Conservation (phyloP, 2,888 invertebrate species). For the Phalera bucephala region DNA sequence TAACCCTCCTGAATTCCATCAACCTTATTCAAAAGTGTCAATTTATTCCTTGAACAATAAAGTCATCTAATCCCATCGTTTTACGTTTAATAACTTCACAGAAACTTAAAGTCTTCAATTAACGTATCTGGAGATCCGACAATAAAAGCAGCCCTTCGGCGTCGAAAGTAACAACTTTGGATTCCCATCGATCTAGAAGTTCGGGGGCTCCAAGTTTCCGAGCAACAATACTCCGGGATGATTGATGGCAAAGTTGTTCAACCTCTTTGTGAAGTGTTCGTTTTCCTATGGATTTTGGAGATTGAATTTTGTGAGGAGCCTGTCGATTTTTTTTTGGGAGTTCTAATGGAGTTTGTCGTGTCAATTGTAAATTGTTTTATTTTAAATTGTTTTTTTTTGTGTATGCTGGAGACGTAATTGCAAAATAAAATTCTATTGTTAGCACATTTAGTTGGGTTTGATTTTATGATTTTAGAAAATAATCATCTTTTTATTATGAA, state of each 20-base stretch:
- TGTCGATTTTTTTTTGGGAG: too few relatives aligned
- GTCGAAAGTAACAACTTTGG: constrained; percentile 21
- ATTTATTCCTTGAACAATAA: constrained; percentile 1
- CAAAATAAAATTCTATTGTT: too few relatives aligned
- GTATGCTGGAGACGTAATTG: too few relatives aligned
- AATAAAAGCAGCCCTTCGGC: constrained; percentile 20
- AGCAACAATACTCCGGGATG: constrained; percentile 20
- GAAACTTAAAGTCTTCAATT: constrained; percentile 28
- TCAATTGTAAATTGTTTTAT: too few relatives aligned
- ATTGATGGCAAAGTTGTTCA: constrained; percentile 24
- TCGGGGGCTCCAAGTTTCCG: constrained; percentile 23
- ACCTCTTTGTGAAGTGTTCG: not conserved
- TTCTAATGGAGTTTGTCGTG: too few relatives aligned
- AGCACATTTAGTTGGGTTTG: too few relatives aligned
- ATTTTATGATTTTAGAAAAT: too few relatives aligned
- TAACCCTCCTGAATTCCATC: not conserved
- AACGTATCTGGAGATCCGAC: constrained; percentile 25
- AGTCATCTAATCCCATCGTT: not conserved
- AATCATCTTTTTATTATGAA: too few relatives aligned
- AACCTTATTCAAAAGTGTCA: not conserved
- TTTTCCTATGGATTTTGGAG: not conserved
- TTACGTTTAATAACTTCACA: constrained; percentile 4
- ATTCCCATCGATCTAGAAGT: constrained; percentile 25
- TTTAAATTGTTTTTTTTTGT: too few relatives aligned
- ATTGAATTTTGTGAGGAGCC: not conserved